Conservation (phyloP, 2,113 vertebrate species). For the Nesoenas mayeri region DNA sequence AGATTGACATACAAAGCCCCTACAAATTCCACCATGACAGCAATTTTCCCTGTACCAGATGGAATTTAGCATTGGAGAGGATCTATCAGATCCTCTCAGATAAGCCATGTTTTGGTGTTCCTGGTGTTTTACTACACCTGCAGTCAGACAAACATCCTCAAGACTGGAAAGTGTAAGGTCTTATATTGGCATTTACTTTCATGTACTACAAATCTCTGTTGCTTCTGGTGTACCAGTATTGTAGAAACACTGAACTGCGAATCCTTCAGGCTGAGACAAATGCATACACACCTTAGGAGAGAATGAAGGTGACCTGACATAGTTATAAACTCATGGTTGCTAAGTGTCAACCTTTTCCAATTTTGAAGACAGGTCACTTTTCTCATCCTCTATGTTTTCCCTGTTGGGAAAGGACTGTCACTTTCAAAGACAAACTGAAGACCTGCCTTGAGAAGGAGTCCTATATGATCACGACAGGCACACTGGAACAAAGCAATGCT, state of each 20-base stretch:
- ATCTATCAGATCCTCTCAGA: background rate
- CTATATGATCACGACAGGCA: background rate
- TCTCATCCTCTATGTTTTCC: background rate
- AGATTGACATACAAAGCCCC: background rate
- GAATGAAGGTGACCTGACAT: background rate
- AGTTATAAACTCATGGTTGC: background rate
- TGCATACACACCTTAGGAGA: background rate
- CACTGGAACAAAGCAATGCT: background rate
- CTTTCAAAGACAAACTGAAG: background rate
- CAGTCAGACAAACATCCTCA: background rate
- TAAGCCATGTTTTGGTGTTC: background rate
- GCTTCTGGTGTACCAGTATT: background rate
- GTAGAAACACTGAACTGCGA: background rate
- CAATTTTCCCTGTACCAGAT: background rate
- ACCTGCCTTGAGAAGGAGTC: background rate
- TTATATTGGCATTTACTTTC: background rate
- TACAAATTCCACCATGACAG: background rate
- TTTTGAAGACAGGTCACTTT: background rate
- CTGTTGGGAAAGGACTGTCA: background rate
- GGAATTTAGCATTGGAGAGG: background rate
- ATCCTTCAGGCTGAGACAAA: background rate
- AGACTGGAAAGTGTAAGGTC: background rate
- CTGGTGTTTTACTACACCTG: background rate
- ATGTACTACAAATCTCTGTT: background rate
- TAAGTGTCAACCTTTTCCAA: background rate